Evolutionary conservation across 2,113 vertebrate species (phyloP).

Genomic region (Seriola rivoliana): DNA sequence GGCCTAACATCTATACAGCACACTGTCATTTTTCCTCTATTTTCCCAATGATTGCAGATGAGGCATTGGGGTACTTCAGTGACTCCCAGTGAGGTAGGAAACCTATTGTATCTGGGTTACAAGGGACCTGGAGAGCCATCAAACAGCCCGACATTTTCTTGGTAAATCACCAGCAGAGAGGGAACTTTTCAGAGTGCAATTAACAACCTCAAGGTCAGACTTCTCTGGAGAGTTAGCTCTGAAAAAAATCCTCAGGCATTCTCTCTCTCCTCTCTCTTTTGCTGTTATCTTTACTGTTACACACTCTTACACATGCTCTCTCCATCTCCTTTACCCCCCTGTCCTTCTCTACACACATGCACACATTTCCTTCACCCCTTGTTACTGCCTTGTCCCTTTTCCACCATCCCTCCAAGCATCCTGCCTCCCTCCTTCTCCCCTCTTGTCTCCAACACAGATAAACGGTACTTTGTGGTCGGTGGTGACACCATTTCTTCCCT

Average conservation of each 20-base stretch:
- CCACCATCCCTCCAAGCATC: not conserved
- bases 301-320: slow-evolving; percentile 25
- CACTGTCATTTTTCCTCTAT: slow-evolving; percentile 63
- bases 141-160: slow-evolving; percentile 65
- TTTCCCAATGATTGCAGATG: slow-evolving; percentile 54
- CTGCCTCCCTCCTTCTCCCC: not conserved
- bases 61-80: slow-evolving; percentile 34
- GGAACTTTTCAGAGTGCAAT: slow-evolving; percentile 74
- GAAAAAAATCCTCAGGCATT: slow-evolving; percentile 63
- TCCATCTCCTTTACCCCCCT: slow-evolving; percentile 36
- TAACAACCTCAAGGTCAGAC: slow-evolving; percentile 77
- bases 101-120: slow-evolving; percentile 67
- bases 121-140: slow-evolving; percentile 70
- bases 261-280: slow-evolving; percentile 17
- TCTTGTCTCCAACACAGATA: slow-evolving; percentile 62
- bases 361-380: slow-evolving; percentile 26
- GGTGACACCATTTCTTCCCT: slow-evolving; percentile 50
- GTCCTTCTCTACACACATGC: slow-evolving; percentile 9
- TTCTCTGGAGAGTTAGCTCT: slow-evolving; percentile 55
- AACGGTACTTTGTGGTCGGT: slow-evolving; percentile 53
- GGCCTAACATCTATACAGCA: slow-evolving; percentile 54
- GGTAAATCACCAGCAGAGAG: slow-evolving; percentile 70
- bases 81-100: slow-evolving; percentile 51
- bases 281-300: slow-evolving; percentile 35
- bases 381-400: slow-evolving; percentile 17